phyloP scores from a whole-genome alignment of 2,888 invertebrate genomes.

The Hydrotaea diabolus region DNA sequence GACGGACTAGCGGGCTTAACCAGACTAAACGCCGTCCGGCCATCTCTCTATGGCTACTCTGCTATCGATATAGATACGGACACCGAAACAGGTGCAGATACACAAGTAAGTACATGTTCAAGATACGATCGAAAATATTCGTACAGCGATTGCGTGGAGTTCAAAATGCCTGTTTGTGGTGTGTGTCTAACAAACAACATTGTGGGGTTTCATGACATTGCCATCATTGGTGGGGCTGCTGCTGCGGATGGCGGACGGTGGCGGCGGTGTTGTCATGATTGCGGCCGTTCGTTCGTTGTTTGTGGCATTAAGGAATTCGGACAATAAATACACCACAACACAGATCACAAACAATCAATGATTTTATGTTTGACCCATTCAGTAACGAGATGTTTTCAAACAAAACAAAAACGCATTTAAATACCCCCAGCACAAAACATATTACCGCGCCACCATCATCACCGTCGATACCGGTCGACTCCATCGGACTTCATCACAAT shows the following conservation, averaged over 20 bases:
- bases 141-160: neutral
- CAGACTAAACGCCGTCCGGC: neutral
- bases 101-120: no score
- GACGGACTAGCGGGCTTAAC: neutral
- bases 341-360: neutral
- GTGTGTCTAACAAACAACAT: neutral
- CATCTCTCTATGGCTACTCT: neutral
- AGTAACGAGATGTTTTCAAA: neutral
- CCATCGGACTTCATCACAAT: no score
- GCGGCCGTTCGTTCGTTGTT: neutral
- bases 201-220: constrained; percentile 18
- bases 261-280: neutral
- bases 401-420: neutral
- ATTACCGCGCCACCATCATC: neutral
- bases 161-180: neutral
- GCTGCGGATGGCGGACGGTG: neutral
- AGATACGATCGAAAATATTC: neutral
- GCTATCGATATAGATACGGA: neutral
- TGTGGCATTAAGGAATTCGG: constrained; percentile 27
- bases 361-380: neutral
- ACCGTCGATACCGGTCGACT: no score
- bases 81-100: neutral
- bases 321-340: neutral
- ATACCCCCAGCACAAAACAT: neutral
- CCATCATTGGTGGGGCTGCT: neutral